These are phyloP conservation scores for Hyphantria cunea DNA, from an alignment of 1,140 invertebrate genomes.

Conservation along the genomic window DNA sequence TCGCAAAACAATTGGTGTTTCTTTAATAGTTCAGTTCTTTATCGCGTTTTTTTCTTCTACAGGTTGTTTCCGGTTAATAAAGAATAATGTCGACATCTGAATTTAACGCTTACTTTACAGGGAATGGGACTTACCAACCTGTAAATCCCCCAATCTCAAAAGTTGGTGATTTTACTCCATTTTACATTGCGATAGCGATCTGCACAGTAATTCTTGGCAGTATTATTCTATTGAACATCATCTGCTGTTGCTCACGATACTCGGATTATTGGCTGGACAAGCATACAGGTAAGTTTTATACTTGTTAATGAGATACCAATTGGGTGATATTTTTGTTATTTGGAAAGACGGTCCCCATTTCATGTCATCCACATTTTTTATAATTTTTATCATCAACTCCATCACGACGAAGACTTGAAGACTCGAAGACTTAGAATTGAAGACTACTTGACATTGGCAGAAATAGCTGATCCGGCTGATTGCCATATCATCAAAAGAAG, in stretches of 20 bases:
- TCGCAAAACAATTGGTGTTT: background rate
- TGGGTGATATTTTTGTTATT: too few species aligned
- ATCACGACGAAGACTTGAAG: too few species aligned
- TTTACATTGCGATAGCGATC: conserved; percentile 90
- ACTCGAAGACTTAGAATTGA: too few species aligned
- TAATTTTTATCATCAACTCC: too few species aligned
- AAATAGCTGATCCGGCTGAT: too few species aligned
- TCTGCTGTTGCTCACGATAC: conserved; percentile 90
- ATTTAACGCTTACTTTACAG: conserved; percentile 69
- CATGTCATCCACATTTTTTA: too few species aligned
- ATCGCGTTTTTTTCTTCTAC: conserved; percentile 61
- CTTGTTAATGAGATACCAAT: too few species aligned
- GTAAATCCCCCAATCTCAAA: conserved; percentile 59
- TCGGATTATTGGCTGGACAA: conserved; percentile 91
- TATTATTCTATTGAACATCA: conserved; percentile 88
- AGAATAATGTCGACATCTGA: conserved; percentile 71
- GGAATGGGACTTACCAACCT: conserved; percentile 62
- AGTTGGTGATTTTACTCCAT: conserved; percentile 85
- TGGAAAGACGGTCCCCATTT: too few species aligned
- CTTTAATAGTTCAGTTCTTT: conserved; percentile 19
- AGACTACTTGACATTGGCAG: too few species aligned
- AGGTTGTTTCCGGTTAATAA: conserved; percentile 45
- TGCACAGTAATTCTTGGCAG: conserved; percentile 87
- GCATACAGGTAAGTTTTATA: conserved; percentile 85
- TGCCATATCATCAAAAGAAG: too few species aligned